These are phyloP conservation scores for Drosophila bocki DNA, from an alignment of 1,140 invertebrate species.

Conservation along the genomic window DNA sequence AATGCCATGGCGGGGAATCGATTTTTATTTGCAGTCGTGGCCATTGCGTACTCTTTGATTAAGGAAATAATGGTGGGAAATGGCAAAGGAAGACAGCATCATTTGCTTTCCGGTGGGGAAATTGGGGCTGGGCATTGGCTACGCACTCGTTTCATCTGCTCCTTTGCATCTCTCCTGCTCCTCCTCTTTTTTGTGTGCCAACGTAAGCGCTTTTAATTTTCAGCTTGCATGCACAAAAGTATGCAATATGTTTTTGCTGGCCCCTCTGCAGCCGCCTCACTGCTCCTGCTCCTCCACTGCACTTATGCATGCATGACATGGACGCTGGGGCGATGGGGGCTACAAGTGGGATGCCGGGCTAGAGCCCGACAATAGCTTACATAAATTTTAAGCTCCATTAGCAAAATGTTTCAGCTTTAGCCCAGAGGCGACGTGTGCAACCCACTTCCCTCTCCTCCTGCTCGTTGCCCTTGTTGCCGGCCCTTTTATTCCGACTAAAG, in stretches of 20 bases:
- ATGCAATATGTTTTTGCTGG: constrained; percentile 70
- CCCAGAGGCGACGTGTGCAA: constrained; percentile 68
- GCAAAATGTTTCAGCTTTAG: constrained; percentile 73
- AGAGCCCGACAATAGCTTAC: constrained; percentile 74
- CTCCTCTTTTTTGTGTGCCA: constrained; percentile 52
- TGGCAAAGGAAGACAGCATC: constrained; percentile 52
- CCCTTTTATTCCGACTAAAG: constrained; percentile 37
- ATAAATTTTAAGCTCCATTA: constrained; percentile 84
- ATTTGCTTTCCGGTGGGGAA: constrained; percentile 41
- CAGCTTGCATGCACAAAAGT: constrained; percentile 83
- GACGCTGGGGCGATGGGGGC: constrained; percentile 4
- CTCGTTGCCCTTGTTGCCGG: background rate
- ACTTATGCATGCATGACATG: constrained; percentile 80
- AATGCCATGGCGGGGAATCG: constrained; percentile 16
- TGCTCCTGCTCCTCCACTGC: constrained; percentile 32
- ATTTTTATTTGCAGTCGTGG: background rate
- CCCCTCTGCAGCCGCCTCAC: constrained; percentile 5
- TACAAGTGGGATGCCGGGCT: background rate
- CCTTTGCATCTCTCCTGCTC: constrained; percentile 32
- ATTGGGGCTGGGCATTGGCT: constrained; percentile 43
- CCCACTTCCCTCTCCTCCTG: background rate
- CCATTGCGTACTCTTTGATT: constrained; percentile 19
- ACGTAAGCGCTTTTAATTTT: constrained; percentile 83
- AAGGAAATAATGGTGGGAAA: constrained; percentile 16
- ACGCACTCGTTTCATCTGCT: constrained; percentile 60